A percentile compares a stretch with the other conserved stretches of the same genome.
phyloP scores from a whole-genome alignment of 2,797 vertebrate genomes.

The Chrosomus eos region DNA sequence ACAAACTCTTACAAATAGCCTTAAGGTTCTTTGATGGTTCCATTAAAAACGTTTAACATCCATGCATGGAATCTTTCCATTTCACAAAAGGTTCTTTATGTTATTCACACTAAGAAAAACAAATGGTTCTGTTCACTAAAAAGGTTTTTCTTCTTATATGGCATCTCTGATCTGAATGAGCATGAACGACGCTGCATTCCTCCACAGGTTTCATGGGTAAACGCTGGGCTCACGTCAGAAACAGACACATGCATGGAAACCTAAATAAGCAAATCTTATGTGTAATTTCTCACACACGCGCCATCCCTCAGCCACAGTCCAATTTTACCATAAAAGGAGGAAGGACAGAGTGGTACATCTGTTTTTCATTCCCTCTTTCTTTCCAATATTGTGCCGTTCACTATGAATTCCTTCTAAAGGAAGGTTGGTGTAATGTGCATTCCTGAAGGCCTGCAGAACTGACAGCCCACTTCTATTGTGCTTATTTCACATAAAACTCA shows the following conservation, averaged over 20 bases:
- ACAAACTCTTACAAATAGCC: not conserved
- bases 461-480: not conserved
- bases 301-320: not conserved
- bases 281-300: not conserved
- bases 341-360: slow-evolving; percentile 49
- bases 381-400: slow-evolving; percentile 29
- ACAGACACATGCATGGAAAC: not conserved
- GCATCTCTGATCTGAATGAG: not conserved
- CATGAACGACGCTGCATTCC: not conserved
- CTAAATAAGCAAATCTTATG: not conserved
- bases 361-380: slow-evolving; percentile 51
- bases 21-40: not conserved
- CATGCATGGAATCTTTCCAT: not conserved
- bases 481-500: not conserved
- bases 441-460: slow-evolving; percentile 40
- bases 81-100: not conserved
- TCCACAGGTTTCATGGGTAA: too few species aligned
- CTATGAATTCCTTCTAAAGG: slow-evolving; percentile 58
- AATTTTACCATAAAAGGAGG: slow-evolving; percentile 50
- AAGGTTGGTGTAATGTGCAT: slow-evolving; percentile 54
- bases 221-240: not conserved
- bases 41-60: not conserved
- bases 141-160: not conserved
- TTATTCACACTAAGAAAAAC: not conserved
- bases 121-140: too few species aligned